Conservation (phyloP, 2,113 vertebrate genomes). For the Sminthopsis crassicaudata region DNA sequence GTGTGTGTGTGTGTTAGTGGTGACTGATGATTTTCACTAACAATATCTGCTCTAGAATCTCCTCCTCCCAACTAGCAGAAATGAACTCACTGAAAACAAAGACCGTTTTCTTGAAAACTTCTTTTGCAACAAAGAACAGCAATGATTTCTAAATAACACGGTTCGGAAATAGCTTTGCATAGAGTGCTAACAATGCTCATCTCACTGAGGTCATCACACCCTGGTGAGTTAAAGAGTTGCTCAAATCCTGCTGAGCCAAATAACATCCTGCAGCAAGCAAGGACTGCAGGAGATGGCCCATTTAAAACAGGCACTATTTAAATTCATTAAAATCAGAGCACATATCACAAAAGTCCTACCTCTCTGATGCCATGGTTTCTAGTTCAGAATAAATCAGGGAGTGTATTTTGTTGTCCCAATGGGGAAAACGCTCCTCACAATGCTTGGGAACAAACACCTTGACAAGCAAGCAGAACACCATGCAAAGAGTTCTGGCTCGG, state of each 20-base stretch:
- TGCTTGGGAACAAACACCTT: neutral
- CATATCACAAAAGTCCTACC: neutral
- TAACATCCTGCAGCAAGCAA: constrained; percentile 67
- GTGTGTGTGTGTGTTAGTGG: neutral
- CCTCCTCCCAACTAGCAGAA: constrained; percentile 46
- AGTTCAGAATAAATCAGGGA: constrained; percentile 51
- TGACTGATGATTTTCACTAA: constrained; percentile 18
- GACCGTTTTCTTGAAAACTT: constrained; percentile 76
- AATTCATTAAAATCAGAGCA: constrained; percentile 77
- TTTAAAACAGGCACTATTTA: constrained; percentile 74
- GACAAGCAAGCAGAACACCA: neutral
- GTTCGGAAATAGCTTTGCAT: constrained; percentile 79
- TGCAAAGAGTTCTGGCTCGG: neutral
- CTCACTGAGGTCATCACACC: constrained; percentile 77
- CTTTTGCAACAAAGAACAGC: constrained; percentile 76
- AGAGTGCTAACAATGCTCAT: constrained; percentile 74
- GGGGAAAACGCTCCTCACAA: neutral
- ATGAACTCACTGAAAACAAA: constrained; percentile 71
- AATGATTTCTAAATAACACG: constrained; percentile 80
- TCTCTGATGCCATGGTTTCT: constrained; percentile 43
- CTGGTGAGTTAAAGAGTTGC: constrained; percentile 77
- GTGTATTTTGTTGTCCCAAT: constrained; percentile 4
- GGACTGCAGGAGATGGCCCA: constrained; percentile 71
- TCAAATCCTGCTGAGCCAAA: constrained; percentile 77
- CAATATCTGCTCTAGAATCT: constrained; percentile 39